Evolutionary conservation across 2,113 vertebrate genomes (phyloP).

Genomic region (Oreotrochilus melanogaster): DNA sequence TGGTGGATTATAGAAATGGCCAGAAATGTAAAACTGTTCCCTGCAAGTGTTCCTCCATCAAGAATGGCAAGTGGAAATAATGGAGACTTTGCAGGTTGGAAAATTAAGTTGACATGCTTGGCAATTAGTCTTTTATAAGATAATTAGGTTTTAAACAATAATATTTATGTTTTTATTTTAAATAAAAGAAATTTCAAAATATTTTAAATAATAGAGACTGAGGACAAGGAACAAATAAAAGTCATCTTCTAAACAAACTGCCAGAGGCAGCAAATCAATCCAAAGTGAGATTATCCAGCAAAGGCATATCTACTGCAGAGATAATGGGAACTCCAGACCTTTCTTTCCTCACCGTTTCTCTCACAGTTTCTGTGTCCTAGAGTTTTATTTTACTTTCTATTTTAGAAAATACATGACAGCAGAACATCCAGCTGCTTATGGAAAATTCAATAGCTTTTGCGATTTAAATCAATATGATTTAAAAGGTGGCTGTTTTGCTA

Average conservation of each 20-base stretch:
- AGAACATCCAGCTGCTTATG: constrained; percentile 30
- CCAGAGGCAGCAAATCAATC: neutral
- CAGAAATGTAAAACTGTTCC: neutral
- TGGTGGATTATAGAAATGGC: neutral
- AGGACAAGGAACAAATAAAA: neutral
- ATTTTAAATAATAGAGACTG: neutral
- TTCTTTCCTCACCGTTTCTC: neutral
- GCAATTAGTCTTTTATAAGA: neutral
- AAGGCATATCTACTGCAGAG: neutral
- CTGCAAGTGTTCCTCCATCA: neutral
- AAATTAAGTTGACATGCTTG: neutral
- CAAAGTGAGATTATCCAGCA: neutral
- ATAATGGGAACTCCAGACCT: neutral
- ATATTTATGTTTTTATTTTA: neutral
- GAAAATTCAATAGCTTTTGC: constrained; percentile 62
- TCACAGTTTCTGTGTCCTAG: neutral
- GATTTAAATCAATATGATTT: constrained; percentile 64
- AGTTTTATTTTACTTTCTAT: constrained; percentile 38
- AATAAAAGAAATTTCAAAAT: too few relatives aligned
- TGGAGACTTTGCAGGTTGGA: neutral
- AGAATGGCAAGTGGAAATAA: neutral
- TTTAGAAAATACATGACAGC: constrained; percentile 45
- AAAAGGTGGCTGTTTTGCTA: constrained; percentile 57
- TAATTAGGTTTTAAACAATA: neutral
- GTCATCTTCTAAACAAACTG: neutral